These are phyloP conservation scores for Lycocerus yunnanus DNA, from an alignment of 2,888 invertebrate species.

Conservation along the genomic window DNA sequence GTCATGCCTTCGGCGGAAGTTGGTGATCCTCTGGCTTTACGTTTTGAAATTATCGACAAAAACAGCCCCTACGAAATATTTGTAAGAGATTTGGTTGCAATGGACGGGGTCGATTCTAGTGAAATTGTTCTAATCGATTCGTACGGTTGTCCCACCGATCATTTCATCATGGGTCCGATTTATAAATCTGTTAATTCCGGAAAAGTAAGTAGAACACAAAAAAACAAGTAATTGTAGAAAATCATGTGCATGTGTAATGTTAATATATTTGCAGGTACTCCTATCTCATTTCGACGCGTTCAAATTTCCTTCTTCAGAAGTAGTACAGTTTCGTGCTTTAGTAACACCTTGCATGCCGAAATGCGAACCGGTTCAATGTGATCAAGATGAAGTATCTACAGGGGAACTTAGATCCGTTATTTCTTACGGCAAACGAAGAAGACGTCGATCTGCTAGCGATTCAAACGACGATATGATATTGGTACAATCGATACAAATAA, in stretches of 20 bases:
- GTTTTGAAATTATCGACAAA: constrained; percentile 90
- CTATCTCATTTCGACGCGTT: constrained; percentile 93
- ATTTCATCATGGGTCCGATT: constrained; percentile 91
- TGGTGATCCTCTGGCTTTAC: constrained; percentile 87
- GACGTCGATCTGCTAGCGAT: constrained; percentile 64
- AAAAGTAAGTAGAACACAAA: constrained; percentile 63
- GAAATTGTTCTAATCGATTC: constrained; percentile 92
- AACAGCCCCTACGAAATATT: constrained; percentile 96
- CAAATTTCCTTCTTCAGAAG: constrained; percentile 94
- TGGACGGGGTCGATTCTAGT: constrained; percentile 92
- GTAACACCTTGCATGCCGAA: constrained; percentile 93
- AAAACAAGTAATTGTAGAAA: background rate
- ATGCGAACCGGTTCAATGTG: constrained; percentile 91
- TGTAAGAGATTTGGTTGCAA: constrained; percentile 89
- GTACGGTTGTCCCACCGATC: constrained; percentile 90
- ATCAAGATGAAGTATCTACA: constrained; percentile 78
- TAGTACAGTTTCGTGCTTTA: constrained; percentile 93
- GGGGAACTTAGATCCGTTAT: constrained; percentile 82
- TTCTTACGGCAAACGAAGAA: constrained; percentile 82
- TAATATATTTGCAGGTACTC: constrained; percentile 66
- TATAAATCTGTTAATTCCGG: constrained; percentile 79
- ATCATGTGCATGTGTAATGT: background rate
- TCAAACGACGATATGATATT: constrained; percentile 81
- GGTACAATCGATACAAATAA: constrained; percentile 90
- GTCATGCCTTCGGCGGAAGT: constrained; percentile 88